These are phyloP conservation scores for Drosophila putrida DNA, from an alignment of 2,888 invertebrate genomes.

Conservation along the genomic window DNA sequence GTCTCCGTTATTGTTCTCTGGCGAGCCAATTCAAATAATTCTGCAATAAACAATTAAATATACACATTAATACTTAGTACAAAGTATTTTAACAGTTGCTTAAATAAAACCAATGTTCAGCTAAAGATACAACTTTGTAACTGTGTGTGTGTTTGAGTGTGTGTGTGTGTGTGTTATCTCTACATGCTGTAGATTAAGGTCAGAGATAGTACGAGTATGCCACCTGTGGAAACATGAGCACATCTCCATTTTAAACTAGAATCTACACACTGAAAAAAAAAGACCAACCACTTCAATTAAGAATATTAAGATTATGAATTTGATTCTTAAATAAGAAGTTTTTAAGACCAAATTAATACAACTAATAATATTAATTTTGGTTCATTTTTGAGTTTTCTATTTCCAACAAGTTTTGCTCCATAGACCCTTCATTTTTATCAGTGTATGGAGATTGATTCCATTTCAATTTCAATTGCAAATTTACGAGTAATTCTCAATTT, in stretches of 20 bases:
- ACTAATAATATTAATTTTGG: too few species aligned
- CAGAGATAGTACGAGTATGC: conserved; percentile 39
- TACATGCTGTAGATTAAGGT: conserved; percentile 40
- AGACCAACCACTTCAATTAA: too few species aligned
- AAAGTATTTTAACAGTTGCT: not conserved
- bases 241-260: too few species aligned
- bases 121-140: not conserved
- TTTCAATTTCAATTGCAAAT: conserved; percentile 15
- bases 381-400: too few species aligned
- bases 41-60: conserved; percentile 33
- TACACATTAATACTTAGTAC: not conserved
- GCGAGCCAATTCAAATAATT: conserved; percentile 38
- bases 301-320: too few species aligned
- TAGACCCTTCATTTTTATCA: too few species aligned
- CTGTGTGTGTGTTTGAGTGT: not conserved
- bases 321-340: too few species aligned
- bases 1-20: conserved; percentile 16
- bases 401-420: too few species aligned
- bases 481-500: not conserved
- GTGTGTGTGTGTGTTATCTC: conserved; percentile 35
- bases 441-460: not conserved
- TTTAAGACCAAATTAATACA: too few species aligned
- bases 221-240: conserved; percentile 39
- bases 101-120: conserved; percentile 22
- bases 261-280: too few species aligned